Conservation (phyloP, 2,888 invertebrate genomes). For the Drosophila lutescens region DNA sequence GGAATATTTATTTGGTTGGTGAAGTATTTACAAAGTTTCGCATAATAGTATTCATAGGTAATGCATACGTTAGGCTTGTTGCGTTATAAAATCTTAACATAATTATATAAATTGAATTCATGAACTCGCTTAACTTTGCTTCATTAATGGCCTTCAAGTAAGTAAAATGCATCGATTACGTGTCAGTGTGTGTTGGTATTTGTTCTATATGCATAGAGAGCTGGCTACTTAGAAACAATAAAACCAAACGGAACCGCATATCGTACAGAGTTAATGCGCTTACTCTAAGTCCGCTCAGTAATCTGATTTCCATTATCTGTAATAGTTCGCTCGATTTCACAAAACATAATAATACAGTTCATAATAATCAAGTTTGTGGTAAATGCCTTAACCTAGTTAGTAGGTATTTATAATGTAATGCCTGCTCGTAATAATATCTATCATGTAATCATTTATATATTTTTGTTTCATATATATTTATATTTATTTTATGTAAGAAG, state of each 20-base stretch:
- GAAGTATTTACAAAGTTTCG: conserved; percentile 76
- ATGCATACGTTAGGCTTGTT: conserved; percentile 52
- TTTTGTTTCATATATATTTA: conserved; percentile 46
- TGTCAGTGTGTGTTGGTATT: conserved; percentile 50
- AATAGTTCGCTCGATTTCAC: conserved; percentile 57
- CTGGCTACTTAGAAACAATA: conserved; percentile 72
- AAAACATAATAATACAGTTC: conserved; percentile 54
- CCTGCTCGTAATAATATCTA: conserved; percentile 53
- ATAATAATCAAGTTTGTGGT: conserved; percentile 44
- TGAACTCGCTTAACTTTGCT: conserved; percentile 49
- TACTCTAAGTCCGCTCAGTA: conserved; percentile 19
- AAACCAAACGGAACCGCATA: conserved; percentile 61
- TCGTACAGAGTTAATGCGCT: conserved; percentile 18
- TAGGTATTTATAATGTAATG: conserved; percentile 55
- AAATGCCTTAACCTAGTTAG: conserved; percentile 70
- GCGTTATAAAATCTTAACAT: conserved; percentile 78
- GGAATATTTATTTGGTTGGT: conserved; percentile 68
- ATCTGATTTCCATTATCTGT: conserved; percentile 26
- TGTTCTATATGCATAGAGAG: conserved; percentile 47
- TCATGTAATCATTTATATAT: conserved; percentile 64
- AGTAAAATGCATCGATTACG: conserved; percentile 71
- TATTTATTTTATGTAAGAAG: conserved; percentile 84
- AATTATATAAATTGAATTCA: conserved; percentile 69
- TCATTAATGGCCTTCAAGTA: conserved; percentile 31
- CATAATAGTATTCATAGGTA: conserved; percentile 52